These are phyloP conservation scores for Engystomops pustulosus DNA, from an alignment of 2,113 vertebrate species.

Conservation along the genomic window DNA sequence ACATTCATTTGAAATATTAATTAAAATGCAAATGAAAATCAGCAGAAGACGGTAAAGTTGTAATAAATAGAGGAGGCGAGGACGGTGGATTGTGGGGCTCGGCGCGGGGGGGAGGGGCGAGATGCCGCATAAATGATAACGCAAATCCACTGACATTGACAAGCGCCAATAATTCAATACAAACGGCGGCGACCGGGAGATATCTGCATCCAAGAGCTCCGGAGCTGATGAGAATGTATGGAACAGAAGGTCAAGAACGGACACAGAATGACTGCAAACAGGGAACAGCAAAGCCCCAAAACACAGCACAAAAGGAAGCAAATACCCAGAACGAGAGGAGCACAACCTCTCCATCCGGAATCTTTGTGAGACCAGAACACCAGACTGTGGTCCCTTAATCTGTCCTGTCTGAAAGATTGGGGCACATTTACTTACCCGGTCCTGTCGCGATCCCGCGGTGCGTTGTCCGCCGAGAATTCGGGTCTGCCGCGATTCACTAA, in stretches of 20 bases:
- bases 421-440: too few relatives aligned
- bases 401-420: too few relatives aligned
- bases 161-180: conserved; percentile 27
- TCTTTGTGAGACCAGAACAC: too few relatives aligned
- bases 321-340: too few relatives aligned
- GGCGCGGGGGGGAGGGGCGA: background rate
- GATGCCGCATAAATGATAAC: background rate
- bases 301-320: too few relatives aligned
- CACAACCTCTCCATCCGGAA: too few relatives aligned
- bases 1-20: conserved; percentile 32
- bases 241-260: background rate
- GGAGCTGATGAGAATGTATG: background rate
- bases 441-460: too few relatives aligned
- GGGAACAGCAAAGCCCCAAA: background rate
- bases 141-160: background rate
- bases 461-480: too few relatives aligned
- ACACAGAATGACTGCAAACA: background rate
- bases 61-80: conserved; percentile 1
- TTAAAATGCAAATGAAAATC: conserved; percentile 45
- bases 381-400: too few relatives aligned
- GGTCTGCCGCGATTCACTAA: too few relatives aligned
- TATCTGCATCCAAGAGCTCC: background rate
- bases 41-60: background rate
- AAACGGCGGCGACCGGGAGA: background rate
- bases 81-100: background rate